Conservation (phyloP, 2,797 vertebrate genomes). For the Phoebastria nigripes region DNA sequence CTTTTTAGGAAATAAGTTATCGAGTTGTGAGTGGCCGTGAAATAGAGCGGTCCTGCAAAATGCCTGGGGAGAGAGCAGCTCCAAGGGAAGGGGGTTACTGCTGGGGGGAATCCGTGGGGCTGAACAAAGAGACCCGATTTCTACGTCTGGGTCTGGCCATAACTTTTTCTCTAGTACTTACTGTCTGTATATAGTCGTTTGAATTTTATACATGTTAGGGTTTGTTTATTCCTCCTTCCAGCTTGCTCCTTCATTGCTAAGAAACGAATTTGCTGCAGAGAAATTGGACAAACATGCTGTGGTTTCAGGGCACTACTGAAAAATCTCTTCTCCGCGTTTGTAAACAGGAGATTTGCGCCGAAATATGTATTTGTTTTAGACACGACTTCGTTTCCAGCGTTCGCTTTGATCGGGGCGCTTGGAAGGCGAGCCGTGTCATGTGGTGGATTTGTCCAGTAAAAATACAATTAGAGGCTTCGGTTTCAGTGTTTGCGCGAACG, state of each 20-base stretch:
- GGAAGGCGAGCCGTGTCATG: background rate
- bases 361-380: background rate
- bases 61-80: background rate
- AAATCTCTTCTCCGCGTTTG: background rate
- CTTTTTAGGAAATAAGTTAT: background rate
- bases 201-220: accelerated
- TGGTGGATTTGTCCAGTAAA: background rate
- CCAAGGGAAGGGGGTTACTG: background rate
- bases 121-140: background rate
- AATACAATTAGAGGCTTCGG: background rate
- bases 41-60: background rate
- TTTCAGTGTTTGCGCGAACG: background rate
- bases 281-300: background rate
- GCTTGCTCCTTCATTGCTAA: background rate
- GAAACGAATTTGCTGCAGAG: background rate
- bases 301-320: background rate
- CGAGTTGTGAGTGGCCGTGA: accelerated
- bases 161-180: background rate
- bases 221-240: background rate
- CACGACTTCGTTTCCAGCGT: background rate
- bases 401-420: background rate
- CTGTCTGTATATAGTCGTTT: accelerated
- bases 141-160: background rate
- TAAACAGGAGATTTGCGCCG: background rate
- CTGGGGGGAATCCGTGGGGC: background rate